phyloP scores from a whole-genome alignment of 2,797 vertebrate genomes.

The Heterohyrax brucei region DNA sequence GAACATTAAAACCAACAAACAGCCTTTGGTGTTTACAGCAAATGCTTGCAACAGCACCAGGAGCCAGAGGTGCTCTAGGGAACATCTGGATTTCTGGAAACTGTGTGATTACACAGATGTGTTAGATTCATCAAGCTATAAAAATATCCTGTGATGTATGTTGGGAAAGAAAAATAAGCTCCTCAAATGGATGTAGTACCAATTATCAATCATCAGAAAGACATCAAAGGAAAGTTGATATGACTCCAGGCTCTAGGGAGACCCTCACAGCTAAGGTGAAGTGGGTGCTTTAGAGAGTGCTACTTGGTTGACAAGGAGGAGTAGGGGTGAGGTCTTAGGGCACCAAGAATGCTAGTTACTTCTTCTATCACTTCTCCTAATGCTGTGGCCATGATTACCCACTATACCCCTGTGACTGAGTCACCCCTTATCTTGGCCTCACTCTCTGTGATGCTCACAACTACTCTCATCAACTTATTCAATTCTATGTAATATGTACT shows the following conservation, averaged over 20 bases:
- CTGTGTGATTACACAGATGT: slow-evolving; percentile 91
- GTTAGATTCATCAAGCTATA: slow-evolving; percentile 90
- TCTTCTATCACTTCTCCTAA: background rate
- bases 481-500: background rate
- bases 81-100: slow-evolving; percentile 92
- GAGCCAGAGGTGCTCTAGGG: slow-evolving; percentile 91
- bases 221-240: slow-evolving; percentile 77
- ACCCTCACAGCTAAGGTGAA: slow-evolving; percentile 20
- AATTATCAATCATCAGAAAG: slow-evolving; percentile 87
- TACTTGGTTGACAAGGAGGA: background rate
- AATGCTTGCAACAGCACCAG: slow-evolving; percentile 89
- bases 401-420: background rate
- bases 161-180: slow-evolving; percentile 85
- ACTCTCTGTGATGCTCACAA: background rate
- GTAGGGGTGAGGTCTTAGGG: background rate
- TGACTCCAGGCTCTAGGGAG: slow-evolving; percentile 69
- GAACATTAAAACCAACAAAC: slow-evolving; percentile 93
- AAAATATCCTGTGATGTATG: slow-evolving; percentile 90
- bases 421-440: background rate
- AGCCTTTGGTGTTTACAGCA: slow-evolving; percentile 92
- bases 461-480: background rate
- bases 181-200: slow-evolving; percentile 81
- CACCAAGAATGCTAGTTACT: too few species aligned
- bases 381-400: background rate
- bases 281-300: background rate